Percentiles rank a stretch among this genome's conserved stretches.
Evolutionary conservation across 2,113 vertebrate genomes (phyloP).

Genomic region (Gasterosteus aculeatus): DNA sequence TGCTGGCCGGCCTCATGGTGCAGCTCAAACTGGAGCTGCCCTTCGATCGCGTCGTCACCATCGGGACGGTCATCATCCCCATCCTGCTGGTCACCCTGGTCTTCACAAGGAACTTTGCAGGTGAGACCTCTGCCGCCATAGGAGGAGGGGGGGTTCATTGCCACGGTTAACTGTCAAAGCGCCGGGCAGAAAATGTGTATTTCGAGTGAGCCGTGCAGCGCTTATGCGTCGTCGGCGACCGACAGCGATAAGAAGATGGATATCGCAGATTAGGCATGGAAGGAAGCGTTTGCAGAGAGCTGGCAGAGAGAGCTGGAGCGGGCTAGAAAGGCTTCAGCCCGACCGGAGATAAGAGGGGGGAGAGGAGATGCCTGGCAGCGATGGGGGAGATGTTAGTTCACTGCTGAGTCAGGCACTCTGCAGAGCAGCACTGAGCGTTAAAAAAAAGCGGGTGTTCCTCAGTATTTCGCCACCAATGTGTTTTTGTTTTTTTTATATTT

Average conservation of each 20-base stretch:
- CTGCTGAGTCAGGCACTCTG: conserved; percentile 79
- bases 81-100: conserved; percentile 97
- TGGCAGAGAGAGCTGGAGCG: conserved; percentile 10
- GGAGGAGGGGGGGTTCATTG: conserved; percentile 6
- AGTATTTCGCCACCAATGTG: conserved; percentile 5
- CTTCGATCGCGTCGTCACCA: conserved; percentile 97
- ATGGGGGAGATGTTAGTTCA: conserved; percentile 40
- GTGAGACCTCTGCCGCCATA: conserved; percentile 84
- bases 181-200: neutral
- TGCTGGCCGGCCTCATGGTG: conserved; percentile 91
- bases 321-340: neutral
- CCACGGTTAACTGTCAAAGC: neutral
- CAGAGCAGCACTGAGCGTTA: conserved; percentile 64
- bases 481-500: conserved; percentile 5
- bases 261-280: conserved; percentile 6
- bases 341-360: neutral
- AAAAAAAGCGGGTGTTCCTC: conserved; percentile 15
- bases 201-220: neutral
- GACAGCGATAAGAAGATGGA: conserved; percentile 38
- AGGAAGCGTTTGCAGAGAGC: neutral
- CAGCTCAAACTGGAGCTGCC: conserved; percentile 97
- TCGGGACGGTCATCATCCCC: conserved; percentile 97
- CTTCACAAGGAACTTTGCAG: conserved; percentile 99
- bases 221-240: conserved; percentile 15
- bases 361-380: conserved; percentile 1